These are phyloP conservation scores for Ephydatia muelleri DNA, from an alignment of 37 sponge, comb jelly and placozoan genomes.

Conservation along the genomic window DNA sequence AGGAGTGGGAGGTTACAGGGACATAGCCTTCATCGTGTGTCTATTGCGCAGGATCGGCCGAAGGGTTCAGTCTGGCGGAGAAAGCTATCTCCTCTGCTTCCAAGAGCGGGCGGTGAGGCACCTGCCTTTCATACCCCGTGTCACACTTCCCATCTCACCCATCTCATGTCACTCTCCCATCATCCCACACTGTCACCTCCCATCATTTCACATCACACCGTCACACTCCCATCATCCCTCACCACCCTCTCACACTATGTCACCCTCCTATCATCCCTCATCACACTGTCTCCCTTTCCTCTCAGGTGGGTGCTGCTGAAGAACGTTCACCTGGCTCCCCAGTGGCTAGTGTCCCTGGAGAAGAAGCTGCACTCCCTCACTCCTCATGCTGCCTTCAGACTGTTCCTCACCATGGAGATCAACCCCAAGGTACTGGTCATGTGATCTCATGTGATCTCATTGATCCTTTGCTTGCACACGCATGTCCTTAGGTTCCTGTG, in stretches of 20 bases:
- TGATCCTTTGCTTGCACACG: neutral
- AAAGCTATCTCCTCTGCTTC: conserved; percentile 92
- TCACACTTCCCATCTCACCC: neutral
- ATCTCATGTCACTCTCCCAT: neutral
- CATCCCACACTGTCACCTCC: neutral
- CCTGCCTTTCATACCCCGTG: neutral
- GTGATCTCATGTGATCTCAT: neutral
- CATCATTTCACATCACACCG: neutral
- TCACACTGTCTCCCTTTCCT: neutral
- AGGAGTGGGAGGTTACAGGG: neutral
- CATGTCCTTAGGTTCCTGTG: conserved; percentile 74
- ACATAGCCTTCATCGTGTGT: neutral
- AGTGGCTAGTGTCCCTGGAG: conserved; percentile 96
- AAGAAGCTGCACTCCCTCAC: conserved; percentile 95
- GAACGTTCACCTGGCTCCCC: conserved; percentile 96
- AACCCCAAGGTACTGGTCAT: conserved; percentile 87
- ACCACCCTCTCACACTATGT: neutral
- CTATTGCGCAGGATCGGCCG: conserved; percentile 79
- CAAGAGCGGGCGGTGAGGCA: conserved; percentile 79
- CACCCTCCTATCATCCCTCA: neutral
- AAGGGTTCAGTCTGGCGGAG: conserved; percentile 94
- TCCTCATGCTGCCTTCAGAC: conserved; percentile 91
- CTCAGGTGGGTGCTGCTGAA: conserved; percentile 92
- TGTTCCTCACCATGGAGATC: conserved; percentile 97
- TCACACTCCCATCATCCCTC: neutral